Evolutionary conservation across 2,113 vertebrate species (phyloP), one percentile per base, ranked within the genome.

Genomic region (Siniperca chuatsi): DNA sequence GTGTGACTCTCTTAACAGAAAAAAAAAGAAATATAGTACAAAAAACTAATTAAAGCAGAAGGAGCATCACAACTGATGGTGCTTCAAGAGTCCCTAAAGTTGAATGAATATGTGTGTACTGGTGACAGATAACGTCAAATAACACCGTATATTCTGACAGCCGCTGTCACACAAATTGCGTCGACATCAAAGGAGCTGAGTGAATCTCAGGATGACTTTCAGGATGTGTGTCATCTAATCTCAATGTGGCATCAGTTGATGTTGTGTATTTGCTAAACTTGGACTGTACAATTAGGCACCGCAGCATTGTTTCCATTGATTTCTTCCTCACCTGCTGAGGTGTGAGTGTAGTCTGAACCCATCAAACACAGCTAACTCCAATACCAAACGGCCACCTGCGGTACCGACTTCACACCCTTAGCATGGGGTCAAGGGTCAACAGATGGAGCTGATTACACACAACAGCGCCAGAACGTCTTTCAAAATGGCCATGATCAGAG

Each of bases 341-440:
- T 48, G 64, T 1, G 61, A 52, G 66, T 7, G 33, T 9, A 13
- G 29, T 6, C 25, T 29, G 74, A 79, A 72, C 37, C 48, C 79
- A 64, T 78, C 58, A 42, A 42, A 50, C 54, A 29, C 62, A 21
- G 12, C 23, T 48, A 23, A 37, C 67, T 54, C 64, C 20, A 42
- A 21, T 8, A 52, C 23, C 71, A 68, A 77, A 66, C 50, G 40
- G 62, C 85, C 81, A 83, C 85, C 85, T 90, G 91, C 82, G 78
- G 89, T 16, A 62, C 33, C 8, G 42, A 62, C 65, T 58, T 90
- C 84, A 60, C 79, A 54, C 25, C 58, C 33, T 8, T 25, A 29
- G 33, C 42, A 61, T 20, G 1, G 84, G 65, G 74, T 70, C 74
- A 83, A 6, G 54, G 80, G 82, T 89, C 80, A 61, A 58, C 86